Base-by-base conservation (phyloP, 2,888 invertebrate species). In the Eristalis pertinax region DNA sequence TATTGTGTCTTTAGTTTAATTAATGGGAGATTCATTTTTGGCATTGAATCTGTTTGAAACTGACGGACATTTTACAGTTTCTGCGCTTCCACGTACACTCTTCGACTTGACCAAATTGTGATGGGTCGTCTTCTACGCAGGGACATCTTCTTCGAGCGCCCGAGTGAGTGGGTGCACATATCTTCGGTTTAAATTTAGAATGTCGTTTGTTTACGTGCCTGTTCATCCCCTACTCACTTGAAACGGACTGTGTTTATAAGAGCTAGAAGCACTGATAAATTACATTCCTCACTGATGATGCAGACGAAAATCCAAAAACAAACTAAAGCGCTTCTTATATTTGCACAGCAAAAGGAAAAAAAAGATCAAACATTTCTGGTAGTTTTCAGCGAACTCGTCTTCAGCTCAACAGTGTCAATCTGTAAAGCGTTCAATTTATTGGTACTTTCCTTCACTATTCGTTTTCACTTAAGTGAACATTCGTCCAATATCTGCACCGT, bases 391-490 rank as follows among this genome's bases (percentile, higher is more conserved):
- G 43, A 15, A 15, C 43, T 43, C 43, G n/a, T 7, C 32, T 10
- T 32, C 15, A n/a, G 15, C 19, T 19, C 50, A 50, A 19, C 19
- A 19, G 50, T 43, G 43, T 43, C 43, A 43, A 43, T 43, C 43
- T n/a, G 38, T 38, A 13, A 38, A 50, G 50, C 19, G 19, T 50
- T 19, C 50, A 50, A 50, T 50, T 50, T 19, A 50, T 19, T 50
- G 50, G 90, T 89, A 90, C 89, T 91, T 90, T 90, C 89, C 88
- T 87, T 91, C 41, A 8, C 26, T 29, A 41, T 41, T 65, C 19
- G 26, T 24, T 19, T 10, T 32, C 5, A 32, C 35, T 63, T 63
- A 10, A 68, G 19, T 10, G n/a, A 58, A 70, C 32, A 58, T 70
- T 22, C 26, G n/a, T 72, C 26, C 41, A 29, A 50, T 62, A 62